These are phyloP conservation scores for Oreohelix idahoensis DNA, from an alignment of 1,140 invertebrate species.

Conservation along the genomic window DNA sequence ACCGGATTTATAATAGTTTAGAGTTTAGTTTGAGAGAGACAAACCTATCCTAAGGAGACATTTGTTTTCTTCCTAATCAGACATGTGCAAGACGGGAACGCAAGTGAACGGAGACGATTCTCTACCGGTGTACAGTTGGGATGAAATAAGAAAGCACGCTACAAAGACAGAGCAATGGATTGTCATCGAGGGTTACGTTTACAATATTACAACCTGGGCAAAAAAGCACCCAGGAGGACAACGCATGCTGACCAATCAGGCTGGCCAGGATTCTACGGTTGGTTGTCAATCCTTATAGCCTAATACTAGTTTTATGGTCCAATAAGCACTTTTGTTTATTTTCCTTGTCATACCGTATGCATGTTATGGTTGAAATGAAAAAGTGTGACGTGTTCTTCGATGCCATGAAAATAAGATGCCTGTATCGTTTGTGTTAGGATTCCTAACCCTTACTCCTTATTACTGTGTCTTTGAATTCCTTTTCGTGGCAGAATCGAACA, in stretches of 20 bases:
- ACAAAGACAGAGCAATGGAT: conserved; percentile 65
- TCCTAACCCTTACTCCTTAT: too few species aligned
- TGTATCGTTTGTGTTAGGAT: too few species aligned
- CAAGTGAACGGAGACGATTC: conserved; percentile 13
- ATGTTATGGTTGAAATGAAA: too few species aligned
- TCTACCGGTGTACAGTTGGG: conserved; percentile 47
- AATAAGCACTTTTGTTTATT: too few species aligned
- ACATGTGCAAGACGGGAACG: conserved; percentile 35
- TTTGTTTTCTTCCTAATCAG: neutral
- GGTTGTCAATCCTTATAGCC: neutral
- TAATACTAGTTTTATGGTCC: too few species aligned
- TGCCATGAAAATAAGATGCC: too few species aligned
- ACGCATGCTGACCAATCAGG: conserved; percentile 65
- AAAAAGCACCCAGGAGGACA: conserved; percentile 71
- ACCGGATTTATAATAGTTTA: neutral
- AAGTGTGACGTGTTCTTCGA: too few species aligned
- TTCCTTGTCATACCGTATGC: too few species aligned
- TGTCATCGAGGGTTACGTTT: conserved; percentile 68
- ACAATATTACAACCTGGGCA: conserved; percentile 67
- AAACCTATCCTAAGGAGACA: neutral
- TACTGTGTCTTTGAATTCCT: too few species aligned
- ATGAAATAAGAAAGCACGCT: conserved; percentile 65
- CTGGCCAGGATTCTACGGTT: conserved; percentile 72
- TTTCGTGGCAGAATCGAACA: too few species aligned
- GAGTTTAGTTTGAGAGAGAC: neutral